A percentile compares a stretch with the other conserved stretches of the same genome.
phyloP scores from a whole-genome alignment of 2,113 vertebrate genomes.

The Pagrus major region DNA sequence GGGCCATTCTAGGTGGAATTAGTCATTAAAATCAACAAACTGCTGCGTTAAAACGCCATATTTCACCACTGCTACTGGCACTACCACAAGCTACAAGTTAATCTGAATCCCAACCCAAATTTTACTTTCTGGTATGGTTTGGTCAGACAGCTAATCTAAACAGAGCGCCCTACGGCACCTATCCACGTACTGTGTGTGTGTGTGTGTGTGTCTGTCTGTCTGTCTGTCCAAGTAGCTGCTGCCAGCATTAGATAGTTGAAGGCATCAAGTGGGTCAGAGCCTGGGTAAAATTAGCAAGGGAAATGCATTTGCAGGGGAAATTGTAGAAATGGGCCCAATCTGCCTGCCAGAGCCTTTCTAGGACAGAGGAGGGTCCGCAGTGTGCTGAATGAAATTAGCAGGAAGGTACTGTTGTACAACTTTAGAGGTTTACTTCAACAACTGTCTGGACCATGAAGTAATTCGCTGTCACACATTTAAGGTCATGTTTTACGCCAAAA shows the following conservation, averaged over 20 bases:
- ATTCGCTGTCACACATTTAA: neutral
- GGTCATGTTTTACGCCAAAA: no score
- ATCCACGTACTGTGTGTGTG: neutral
- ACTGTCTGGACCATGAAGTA: neutral
- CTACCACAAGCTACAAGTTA: neutral
- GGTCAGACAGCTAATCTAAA: neutral
- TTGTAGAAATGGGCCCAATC: slow-evolving; percentile 19
- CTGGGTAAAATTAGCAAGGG: slow-evolving; percentile 59
- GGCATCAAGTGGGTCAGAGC: slow-evolving; percentile 62
- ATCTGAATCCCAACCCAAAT: neutral
- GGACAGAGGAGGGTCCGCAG: neutral
- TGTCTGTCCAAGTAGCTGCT: neutral
- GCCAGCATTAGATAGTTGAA: slow-evolving; percentile 17
- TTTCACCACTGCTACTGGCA: neutral
- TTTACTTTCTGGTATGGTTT: neutral
- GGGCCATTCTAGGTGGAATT: no score
- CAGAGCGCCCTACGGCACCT: neutral
- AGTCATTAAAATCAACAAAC: neutral
- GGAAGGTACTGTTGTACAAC: neutral
- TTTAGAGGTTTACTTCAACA: neutral
- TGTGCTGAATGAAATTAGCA: neutral
- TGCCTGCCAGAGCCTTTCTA: slow-evolving; percentile 31
- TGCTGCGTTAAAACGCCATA: neutral
- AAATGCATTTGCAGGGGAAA: neutral
- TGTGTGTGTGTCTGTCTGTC: neutral